phyloP scores from a whole-genome alignment of 2,113 vertebrate genomes.

The Amblyopsis rosae region DNA sequence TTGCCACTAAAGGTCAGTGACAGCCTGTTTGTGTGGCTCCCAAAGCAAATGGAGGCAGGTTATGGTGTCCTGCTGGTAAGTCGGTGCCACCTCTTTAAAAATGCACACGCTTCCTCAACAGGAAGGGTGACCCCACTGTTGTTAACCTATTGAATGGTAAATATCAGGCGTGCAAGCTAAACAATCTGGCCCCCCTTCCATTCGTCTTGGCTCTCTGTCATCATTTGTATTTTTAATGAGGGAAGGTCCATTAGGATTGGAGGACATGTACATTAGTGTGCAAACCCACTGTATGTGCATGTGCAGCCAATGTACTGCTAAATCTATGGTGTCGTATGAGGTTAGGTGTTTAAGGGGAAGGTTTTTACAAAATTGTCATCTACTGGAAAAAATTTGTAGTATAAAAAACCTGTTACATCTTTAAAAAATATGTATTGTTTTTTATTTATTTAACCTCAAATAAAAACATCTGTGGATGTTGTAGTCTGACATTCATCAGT shows the following conservation, averaged over 20 bases:
- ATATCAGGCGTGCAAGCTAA: slow-evolving; percentile 73
- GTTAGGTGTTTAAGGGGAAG: too few species aligned
- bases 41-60: slow-evolving; percentile 54
- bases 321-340: not conserved
- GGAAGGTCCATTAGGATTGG: slow-evolving; percentile 17
- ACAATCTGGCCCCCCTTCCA: slow-evolving; percentile 11
- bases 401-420: too few species aligned
- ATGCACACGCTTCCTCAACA: slow-evolving; percentile 60
- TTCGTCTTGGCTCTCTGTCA: slow-evolving; percentile 27
- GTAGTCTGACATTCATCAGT: not conserved
- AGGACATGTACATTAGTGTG: not conserved
- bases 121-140: slow-evolving; percentile 66
- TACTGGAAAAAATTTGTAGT: too few species aligned
- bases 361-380: too few species aligned
- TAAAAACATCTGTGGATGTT: too few species aligned
- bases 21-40: slow-evolving; percentile 70
- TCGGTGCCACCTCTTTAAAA: slow-evolving; percentile 76
- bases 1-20: slow-evolving; percentile 76
- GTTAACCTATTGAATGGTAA: slow-evolving; percentile 78
- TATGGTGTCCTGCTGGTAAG: slow-evolving; percentile 69
- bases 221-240: slow-evolving; percentile 26
- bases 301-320: not conserved
- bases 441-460: too few species aligned
- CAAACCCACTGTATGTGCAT: slow-evolving; percentile 9
- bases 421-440: too few species aligned